Evolutionary conservation across 2,888 invertebrate species (phyloP), one percentile per base, ranked within the genome.

Genomic region (Brachypalpus laphriformis): DNA sequence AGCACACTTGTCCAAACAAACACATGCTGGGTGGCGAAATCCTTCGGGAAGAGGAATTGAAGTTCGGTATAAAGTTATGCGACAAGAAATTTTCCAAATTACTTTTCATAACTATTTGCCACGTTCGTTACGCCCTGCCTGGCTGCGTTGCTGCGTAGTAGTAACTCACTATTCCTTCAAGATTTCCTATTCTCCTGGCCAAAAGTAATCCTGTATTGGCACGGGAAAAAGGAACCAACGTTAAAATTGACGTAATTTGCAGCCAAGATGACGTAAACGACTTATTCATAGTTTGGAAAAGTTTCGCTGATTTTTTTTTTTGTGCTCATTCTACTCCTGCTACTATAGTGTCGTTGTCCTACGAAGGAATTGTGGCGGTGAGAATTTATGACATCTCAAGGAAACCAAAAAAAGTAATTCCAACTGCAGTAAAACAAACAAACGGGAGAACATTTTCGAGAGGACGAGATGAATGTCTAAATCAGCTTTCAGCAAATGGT

Each of bases 101-200:
- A 81, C 85, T 81, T 85, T 85, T 28, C 40, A 65, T 37, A 85
- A 85, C 81, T 81, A 85, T 81, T 81, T 76, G 22, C 75, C 65
- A 81, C 75, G 61, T 78, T 71, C 40, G 63, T 65, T 54, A 51
- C 37, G 31, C 51, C 42, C 34, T 42, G 34, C 1, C 34, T 34
- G 2, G 31, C 31, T 34, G 63, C 42, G 54, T 25, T 49, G 14
- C 47, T 47, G 37, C 72, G 42, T 70, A 56, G 54, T 59, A 51
- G 51, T 51, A 51, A 37, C 59, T 57, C 56, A 37, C 59, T 59
- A 59, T 47, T 68, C 34, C 18, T 11, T 16, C 65, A 77, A 47
- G 31, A 51, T 77, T 61, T 70, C 8, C 51, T 22, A 61, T 56
- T 68, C 68, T 77, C 68, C 66, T 63, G 57, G 34, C 65, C 34